These are phyloP conservation scores for Hyposoter didymator DNA, from an alignment of 2,888 invertebrate genomes.

Conservation along the genomic window DNA sequence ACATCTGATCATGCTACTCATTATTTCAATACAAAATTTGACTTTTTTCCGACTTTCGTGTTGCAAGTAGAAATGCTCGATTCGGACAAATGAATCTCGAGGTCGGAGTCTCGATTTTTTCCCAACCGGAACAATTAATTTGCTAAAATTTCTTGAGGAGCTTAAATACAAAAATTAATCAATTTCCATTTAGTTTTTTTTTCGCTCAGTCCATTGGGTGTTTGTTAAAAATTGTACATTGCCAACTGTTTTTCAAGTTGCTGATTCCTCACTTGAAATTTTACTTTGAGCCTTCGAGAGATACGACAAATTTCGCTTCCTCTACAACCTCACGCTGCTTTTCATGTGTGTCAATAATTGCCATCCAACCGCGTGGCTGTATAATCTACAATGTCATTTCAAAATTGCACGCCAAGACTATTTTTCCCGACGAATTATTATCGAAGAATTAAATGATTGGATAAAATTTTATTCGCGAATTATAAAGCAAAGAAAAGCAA, in stretches of 20 bases:
- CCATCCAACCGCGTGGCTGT: not conserved
- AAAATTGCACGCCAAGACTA: not conserved
- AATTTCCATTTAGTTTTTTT: not conserved
- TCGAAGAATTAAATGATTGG: not conserved
- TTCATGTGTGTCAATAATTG: not conserved
- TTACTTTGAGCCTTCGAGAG: too few species aligned
- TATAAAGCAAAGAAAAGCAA: not conserved
- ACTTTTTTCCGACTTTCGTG: not conserved
- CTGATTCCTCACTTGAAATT: not conserved
- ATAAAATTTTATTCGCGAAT: not conserved
- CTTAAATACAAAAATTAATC: not conserved
- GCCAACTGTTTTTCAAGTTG: not conserved
- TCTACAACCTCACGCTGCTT: not conserved
- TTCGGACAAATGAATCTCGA: not conserved
- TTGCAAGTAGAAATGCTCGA: not conserved
- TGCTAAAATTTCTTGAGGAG: not conserved
- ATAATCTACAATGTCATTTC: not conserved
- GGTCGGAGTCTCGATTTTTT: not conserved
- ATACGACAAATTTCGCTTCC: not conserved
- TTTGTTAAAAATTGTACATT: not conserved
- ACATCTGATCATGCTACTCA: not conserved
- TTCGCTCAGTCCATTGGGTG: not conserved
- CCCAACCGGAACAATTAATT: not conserved
- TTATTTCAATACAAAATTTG: not conserved
- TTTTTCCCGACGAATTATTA: not conserved